A percentile compares a stretch with the other conserved stretches of the same genome.
Evolutionary conservation across 2,113 vertebrate species (phyloP).

Genomic region (Prionailurus bengalensis): DNA sequence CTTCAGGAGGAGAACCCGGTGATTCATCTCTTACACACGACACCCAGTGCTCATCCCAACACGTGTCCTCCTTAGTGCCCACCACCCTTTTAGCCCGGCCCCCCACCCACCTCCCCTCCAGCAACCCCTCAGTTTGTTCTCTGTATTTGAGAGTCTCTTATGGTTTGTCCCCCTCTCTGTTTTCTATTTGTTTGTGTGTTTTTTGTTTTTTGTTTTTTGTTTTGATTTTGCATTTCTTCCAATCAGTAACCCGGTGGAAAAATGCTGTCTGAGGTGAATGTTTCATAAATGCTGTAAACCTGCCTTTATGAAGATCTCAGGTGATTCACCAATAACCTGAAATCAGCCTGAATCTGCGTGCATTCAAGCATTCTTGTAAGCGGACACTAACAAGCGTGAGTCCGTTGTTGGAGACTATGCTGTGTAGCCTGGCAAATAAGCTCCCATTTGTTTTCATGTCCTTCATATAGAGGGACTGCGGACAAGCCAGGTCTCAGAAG

Average conservation of each 20-base stretch:
- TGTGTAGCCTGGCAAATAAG: background rate
- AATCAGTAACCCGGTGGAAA: background rate
- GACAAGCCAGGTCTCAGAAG: background rate
- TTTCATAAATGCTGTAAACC: background rate
- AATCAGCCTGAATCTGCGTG: background rate
- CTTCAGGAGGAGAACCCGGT: too few relatives aligned
- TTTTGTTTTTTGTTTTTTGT: background rate
- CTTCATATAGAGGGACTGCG: background rate
- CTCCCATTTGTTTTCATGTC: background rate
- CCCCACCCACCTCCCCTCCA: too few relatives aligned
- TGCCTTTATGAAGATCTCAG: background rate
- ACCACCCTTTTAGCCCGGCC: too few relatives aligned
- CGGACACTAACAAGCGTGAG: background rate
- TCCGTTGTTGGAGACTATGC: background rate
- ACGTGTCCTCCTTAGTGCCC: too few relatives aligned
- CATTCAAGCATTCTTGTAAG: background rate
- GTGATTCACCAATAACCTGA: background rate
- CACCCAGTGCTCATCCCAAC: too few relatives aligned
- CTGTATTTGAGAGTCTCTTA: too few relatives aligned
- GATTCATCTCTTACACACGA: too few relatives aligned
- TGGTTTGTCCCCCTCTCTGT: too few relatives aligned
- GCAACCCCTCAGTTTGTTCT: too few relatives aligned
- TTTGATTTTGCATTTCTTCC: constrained; percentile 18
- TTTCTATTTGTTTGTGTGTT: too few relatives aligned
- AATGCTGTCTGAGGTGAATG: background rate